Evolutionary conservation across 2,888 invertebrate genomes (phyloP), one percentile per base, ranked within the genome.

Genomic region (Punctoribates punctum): DNA sequence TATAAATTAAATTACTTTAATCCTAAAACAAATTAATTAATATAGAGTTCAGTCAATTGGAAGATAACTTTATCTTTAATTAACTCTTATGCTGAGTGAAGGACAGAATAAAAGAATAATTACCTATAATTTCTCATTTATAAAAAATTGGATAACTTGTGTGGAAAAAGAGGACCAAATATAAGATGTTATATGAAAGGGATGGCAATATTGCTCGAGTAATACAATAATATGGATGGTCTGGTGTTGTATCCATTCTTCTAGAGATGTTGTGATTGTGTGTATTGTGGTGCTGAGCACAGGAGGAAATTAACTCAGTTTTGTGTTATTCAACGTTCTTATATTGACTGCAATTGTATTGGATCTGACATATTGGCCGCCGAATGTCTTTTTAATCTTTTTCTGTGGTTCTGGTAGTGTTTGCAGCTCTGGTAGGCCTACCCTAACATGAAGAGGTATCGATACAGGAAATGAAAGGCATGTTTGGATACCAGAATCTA

Each of bases 281-380:
- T 23, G n/a, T 23, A 46, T 6, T 70, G 23, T 65, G 29, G 51
- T 51, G 65, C 42, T 70, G 70, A 65, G 70, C 70, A 42, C 23
- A 70, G 70, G 70, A 70, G 70, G 70, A 70, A 70, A 70, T 70
- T 70, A 70, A 70, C 70, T 70, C n/a, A 42, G 70, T 42, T 70
- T 70, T 70, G 70, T 70, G 70, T 70, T 70, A 70, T 70, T 70
- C 42, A 70, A 70, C 42, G 23, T 38, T 70, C 42, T 38, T 38
- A 67, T 70, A 70, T 70, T 70, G 42, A 46, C 38, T 70, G 70
- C 6, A 42, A 46, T 20, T 20, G 42, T 42, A 70, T 70, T 70
- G 70, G 42, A 20, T 38, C 42, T 34, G 70, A 70, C 70, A 70
- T 70, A 70, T 70, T 70, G 70, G 70, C 29, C 62, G 34, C 11